Evolutionary conservation across 2,888 invertebrate species (phyloP).

Genomic region (Corbicula japonica): DNA sequence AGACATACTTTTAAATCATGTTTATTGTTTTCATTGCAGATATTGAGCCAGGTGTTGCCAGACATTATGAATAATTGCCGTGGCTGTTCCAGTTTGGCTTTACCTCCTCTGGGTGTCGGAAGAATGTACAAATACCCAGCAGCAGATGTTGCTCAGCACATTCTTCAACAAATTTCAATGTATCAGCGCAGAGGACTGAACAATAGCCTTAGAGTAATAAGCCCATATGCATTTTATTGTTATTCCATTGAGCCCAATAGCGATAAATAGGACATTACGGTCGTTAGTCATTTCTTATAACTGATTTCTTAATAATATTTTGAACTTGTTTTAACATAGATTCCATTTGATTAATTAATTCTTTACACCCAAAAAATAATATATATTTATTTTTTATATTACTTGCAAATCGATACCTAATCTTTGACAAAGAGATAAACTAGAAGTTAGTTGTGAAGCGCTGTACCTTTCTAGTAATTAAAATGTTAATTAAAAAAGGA

Average conservation of each 20-base stretch:
- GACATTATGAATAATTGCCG: conserved; percentile 3
- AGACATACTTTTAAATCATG: too few relatives aligned
- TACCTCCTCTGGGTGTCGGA: conserved; percentile 68
- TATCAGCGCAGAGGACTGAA: neutral
- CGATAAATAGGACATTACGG: too few relatives aligned
- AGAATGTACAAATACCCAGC: conserved; percentile 55
- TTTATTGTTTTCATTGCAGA: conserved; percentile 26
- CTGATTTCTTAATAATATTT: neutral
- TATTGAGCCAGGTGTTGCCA: conserved; percentile 37
- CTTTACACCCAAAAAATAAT: too few relatives aligned
- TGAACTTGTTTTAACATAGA: neutral
- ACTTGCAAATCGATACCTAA: too few relatives aligned
- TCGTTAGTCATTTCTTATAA: neutral
- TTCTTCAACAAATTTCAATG: conserved; percentile 28
- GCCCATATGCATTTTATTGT: too few relatives aligned
- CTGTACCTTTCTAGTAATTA: too few relatives aligned
- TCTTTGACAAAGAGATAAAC: too few relatives aligned
- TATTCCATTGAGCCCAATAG: too few relatives aligned
- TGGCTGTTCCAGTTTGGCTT: conserved; percentile 29
- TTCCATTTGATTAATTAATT: too few relatives aligned
- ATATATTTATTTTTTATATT: too few relatives aligned
- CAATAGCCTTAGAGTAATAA: neutral
- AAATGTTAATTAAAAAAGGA: too few relatives aligned
- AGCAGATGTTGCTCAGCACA: conserved; percentile 26
- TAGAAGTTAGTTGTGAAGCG: too few relatives aligned